Evolutionary conservation across 2,797 vertebrate species (phyloP).

Genomic region (Neosalanx taihuensis): DNA sequence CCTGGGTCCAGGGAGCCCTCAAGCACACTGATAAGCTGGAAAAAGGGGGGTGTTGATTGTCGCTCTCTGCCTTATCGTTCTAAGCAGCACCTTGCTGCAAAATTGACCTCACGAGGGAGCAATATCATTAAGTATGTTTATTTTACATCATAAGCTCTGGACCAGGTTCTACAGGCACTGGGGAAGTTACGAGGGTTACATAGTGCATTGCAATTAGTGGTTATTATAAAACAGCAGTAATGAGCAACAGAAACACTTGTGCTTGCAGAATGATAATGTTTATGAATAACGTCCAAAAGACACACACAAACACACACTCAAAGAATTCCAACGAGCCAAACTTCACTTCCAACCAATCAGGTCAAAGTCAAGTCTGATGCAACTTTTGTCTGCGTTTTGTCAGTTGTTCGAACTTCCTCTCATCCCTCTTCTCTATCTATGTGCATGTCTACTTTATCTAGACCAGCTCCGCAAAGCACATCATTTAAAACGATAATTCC

Average conservation of each 20-base stretch:
- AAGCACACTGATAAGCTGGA: not conserved
- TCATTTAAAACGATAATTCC: slow-evolving; percentile 28
- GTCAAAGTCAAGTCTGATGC: too few species aligned
- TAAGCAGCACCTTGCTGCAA: too few species aligned
- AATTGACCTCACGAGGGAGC: too few species aligned
- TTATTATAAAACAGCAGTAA: not conserved
- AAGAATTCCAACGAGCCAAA: too few species aligned
- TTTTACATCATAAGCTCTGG: too few species aligned
- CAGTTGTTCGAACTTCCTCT: not conserved
- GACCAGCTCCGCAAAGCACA: not conserved
- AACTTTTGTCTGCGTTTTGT: too few species aligned
- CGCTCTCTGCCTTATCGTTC: too few species aligned
- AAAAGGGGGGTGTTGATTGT: too few species aligned
- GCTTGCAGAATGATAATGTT: not conserved
- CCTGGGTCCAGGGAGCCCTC: slow-evolving; percentile 26
- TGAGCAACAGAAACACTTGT: not conserved
- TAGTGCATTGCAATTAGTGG: not conserved
- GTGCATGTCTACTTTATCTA: slow-evolving; percentile 18
- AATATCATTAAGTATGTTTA: too few species aligned
- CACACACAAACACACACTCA: not conserved
- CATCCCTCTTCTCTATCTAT: slow-evolving; percentile 2
- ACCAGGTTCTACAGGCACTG: too few species aligned
- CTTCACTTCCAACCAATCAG: too few species aligned
- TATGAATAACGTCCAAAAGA: slow-evolving; percentile 14
- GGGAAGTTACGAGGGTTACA: not conserved